Conservation (phyloP, 2,113 vertebrate genomes). For the Dicrurus megarhynchus region DNA sequence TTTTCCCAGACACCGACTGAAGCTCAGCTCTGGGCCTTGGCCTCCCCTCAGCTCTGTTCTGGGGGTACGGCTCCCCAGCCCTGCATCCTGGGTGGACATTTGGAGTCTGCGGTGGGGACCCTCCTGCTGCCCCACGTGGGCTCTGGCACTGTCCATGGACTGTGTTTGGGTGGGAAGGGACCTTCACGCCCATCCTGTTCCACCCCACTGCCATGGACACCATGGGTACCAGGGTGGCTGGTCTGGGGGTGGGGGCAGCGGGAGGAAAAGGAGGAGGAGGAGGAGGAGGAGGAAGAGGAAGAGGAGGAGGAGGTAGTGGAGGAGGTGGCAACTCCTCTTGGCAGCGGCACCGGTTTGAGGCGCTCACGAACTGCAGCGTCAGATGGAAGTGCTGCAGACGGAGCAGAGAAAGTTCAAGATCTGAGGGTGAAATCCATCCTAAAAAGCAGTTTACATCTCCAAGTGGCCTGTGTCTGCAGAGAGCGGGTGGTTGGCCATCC, state of each 20-base stretch:
- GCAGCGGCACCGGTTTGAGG: fast-evolving
- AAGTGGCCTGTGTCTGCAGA: background rate
- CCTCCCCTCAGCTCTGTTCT: background rate
- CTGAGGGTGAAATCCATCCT: background rate
- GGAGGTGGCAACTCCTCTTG: background rate
- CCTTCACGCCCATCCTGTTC: background rate
- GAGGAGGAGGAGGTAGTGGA: background rate
- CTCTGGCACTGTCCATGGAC: background rate
- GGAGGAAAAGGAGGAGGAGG: background rate
- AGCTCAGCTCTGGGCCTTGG: background rate
- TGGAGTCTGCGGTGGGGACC: background rate
- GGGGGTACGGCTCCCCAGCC: background rate
- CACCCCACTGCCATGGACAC: background rate
- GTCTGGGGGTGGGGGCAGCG: background rate
- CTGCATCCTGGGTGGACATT: fast-evolving
- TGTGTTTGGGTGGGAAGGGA: background rate
- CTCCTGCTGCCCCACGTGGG: background rate
- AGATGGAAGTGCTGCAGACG: background rate
- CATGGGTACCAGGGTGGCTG: background rate
- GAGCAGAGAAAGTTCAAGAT: background rate
- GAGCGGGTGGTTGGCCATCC: background rate
- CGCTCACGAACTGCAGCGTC: background rate
- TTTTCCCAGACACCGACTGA: fast-evolving
- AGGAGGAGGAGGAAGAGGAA: background rate
- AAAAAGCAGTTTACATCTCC: background rate